phyloP scores from a whole-genome alignment of 2,797 vertebrate genomes.

The Gallinago solitaria region DNA sequence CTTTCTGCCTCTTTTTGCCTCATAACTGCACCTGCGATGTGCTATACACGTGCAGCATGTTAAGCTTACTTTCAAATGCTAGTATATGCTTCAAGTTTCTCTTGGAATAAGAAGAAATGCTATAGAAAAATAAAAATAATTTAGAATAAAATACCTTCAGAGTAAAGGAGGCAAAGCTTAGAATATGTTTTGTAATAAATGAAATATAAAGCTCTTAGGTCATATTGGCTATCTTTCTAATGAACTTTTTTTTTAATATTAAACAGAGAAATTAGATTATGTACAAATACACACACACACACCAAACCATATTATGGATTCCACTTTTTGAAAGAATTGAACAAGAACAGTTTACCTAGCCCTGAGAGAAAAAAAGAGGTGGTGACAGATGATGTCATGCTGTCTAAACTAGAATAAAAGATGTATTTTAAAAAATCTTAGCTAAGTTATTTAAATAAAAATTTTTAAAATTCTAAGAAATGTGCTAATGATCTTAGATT shows the following conservation, averaged over 20 bases:
- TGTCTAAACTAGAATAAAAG: slow-evolving; percentile 37
- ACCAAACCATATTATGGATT: neutral
- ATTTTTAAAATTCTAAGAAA: slow-evolving; percentile 11
- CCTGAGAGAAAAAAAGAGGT: neutral
- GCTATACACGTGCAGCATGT: neutral
- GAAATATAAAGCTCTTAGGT: neutral
- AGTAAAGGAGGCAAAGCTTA: neutral
- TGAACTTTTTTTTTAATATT: neutral
- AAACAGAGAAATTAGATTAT: neutral
- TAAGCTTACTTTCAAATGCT: neutral
- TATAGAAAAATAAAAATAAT: neutral
- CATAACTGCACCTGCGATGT: neutral
- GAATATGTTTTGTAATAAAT: neutral
- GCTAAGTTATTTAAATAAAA: slow-evolving; percentile 28
- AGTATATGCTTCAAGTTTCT: neutral
- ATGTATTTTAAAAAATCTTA: neutral
- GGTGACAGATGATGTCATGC: neutral
- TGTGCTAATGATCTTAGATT: neutral
- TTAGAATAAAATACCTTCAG: neutral
- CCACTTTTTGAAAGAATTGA: neutral
- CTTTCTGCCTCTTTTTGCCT: neutral
- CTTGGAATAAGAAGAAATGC: neutral
- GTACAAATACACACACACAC: neutral
- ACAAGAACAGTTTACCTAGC: neutral
- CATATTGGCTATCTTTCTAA: neutral